These are phyloP conservation scores for Drosophila atripex DNA, from an alignment of 2,888 invertebrate genomes.

Conservation along the genomic window DNA sequence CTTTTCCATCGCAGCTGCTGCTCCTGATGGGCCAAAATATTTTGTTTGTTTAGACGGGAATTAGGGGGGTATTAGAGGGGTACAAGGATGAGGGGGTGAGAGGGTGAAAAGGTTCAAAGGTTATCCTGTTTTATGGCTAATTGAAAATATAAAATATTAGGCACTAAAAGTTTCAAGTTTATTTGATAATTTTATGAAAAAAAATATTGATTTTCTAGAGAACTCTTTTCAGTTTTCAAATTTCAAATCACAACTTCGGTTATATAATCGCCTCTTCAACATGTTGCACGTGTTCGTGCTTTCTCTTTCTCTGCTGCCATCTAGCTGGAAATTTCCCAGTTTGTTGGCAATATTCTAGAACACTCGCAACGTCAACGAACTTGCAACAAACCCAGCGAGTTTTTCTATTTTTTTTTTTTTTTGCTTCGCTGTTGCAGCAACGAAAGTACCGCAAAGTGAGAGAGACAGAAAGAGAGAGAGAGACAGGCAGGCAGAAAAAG, in stretches of 20 bases:
- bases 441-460: constrained; percentile 70
- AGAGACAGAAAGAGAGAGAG: constrained; percentile 5
- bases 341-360: constrained; percentile 70
- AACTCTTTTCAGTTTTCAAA: neutral
- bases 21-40: constrained; percentile 14
- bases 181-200: no score
- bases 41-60: constrained; percentile 44
- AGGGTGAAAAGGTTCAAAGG: constrained; percentile 24
- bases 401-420: constrained; percentile 29
- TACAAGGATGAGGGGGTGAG: neutral
- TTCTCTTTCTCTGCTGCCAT: constrained; percentile 69
- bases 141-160: constrained; percentile 39
- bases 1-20: constrained; percentile 34
- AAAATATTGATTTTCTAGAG: neutral
- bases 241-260: neutral
- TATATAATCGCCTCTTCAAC: constrained; percentile 15
- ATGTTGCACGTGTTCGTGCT: constrained; percentile 58
- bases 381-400: constrained; percentile 51
- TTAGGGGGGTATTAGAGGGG: constrained; percentile 10
- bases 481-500: neutral
- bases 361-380: constrained; percentile 70
- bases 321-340: constrained; percentile 36
- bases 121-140: constrained; percentile 49
- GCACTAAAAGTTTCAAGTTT: neutral
- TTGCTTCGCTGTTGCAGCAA: constrained; percentile 64